These are phyloP conservation scores for Rhynchomys soricoides DNA, from an alignment of 2,113 vertebrate species.

Conservation along the genomic window DNA sequence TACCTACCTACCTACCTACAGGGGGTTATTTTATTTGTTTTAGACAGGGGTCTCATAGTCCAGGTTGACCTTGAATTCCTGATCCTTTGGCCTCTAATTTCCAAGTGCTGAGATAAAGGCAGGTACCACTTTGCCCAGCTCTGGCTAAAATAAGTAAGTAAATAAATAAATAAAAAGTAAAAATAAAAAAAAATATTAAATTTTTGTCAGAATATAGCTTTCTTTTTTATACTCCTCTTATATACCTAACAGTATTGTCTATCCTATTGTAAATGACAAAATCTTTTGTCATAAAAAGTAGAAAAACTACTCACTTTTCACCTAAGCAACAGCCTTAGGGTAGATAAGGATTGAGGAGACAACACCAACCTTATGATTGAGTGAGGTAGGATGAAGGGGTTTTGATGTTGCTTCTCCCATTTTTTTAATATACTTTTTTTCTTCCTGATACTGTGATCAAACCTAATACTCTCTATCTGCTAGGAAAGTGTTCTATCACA, in stretches of 20 bases:
- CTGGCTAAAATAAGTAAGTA: not conserved
- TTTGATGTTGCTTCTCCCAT: not conserved
- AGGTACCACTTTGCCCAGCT: not conserved
- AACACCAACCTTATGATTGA: not conserved
- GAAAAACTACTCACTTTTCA: not conserved
- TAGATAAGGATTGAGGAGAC: not conserved
- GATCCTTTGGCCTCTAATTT: not conserved
- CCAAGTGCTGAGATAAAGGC: not conserved
- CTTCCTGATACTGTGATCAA: not conserved
- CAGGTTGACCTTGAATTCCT: not conserved
- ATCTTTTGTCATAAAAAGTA: not conserved
- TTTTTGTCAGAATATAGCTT: not conserved
- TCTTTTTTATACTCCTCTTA: not conserved
- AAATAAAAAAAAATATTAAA: not conserved
- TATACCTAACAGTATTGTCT: not conserved
- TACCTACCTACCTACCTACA: not conserved
- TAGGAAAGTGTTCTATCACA: not conserved
- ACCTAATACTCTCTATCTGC: not conserved
- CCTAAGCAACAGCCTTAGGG: fast-evolving
- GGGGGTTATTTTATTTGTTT: not conserved
- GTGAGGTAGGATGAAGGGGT: fast-evolving
- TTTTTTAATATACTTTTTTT: not conserved
- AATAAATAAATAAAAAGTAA: not conserved
- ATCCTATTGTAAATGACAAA: not conserved
- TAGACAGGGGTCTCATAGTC: not conserved